These are phyloP conservation scores for Ceratosolen solmsi DNA, from an alignment of 1,140 invertebrate genomes.

Conservation along the genomic window DNA sequence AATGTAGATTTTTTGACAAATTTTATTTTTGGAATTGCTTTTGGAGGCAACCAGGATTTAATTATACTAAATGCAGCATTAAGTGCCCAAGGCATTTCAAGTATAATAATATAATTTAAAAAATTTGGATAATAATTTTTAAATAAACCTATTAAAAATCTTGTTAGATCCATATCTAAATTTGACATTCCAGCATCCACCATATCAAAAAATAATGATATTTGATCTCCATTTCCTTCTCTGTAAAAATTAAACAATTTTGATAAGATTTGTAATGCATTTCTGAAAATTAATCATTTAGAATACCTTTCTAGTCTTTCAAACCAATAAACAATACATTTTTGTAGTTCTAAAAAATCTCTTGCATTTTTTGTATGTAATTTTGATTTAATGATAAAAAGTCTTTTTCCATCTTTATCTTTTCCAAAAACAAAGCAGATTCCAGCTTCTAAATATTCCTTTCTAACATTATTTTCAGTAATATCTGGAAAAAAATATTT, in stretches of 20 bases:
- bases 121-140: constrained; percentile 93
- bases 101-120: constrained; percentile 92
- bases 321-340: constrained; percentile 90
- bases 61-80: constrained; percentile 95
- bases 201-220: constrained; percentile 94
- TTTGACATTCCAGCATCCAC: constrained; percentile 87
- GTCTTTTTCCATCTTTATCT: constrained; percentile 86
- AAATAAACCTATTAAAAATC: constrained; percentile 89
- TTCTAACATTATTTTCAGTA: constrained; percentile 78
- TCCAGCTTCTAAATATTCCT: constrained; percentile 84
- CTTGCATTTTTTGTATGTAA: constrained; percentile 83
- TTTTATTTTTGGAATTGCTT: constrained; percentile 92
- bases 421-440: constrained; percentile 82
- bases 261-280: background rate
- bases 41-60: constrained; percentile 89
- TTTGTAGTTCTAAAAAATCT: constrained; percentile 84
- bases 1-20: constrained; percentile 87
- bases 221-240: constrained; percentile 82
- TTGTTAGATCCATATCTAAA: constrained; percentile 90
- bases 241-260: constrained; percentile 66
- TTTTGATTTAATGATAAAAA: constrained; percentile 85
- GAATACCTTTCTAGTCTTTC: constrained; percentile 84
- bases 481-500: constrained; percentile 75
- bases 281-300: background rate
- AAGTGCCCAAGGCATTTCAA: constrained; percentile 95